phyloP scores from a whole-genome alignment of 2,113 vertebrate genomes.

The Serranochromis macrocephalus region DNA sequence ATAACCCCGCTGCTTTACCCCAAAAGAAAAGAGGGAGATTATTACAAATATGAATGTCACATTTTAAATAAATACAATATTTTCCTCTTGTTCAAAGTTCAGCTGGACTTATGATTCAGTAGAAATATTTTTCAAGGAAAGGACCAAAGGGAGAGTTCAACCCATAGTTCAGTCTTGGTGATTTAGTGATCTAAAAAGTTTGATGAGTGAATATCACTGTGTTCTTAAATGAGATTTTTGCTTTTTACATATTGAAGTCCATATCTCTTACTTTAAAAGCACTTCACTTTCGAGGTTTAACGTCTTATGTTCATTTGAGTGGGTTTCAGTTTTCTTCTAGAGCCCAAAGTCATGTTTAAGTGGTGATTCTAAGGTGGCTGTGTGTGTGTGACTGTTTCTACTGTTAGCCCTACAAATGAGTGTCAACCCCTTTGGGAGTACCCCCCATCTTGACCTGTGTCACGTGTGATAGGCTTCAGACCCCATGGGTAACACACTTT shows the following conservation, averaged over 20 bases:
- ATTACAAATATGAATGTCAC: neutral
- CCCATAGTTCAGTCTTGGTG: neutral
- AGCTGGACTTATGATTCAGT: neutral
- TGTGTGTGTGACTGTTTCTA: neutral
- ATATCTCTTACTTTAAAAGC: neutral
- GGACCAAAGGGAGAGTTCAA: neutral
- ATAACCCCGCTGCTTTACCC: neutral
- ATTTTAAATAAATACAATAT: neutral
- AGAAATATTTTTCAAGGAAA: neutral
- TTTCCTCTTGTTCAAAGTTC: neutral
- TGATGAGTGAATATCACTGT: neutral
- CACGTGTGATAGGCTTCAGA: neutral
- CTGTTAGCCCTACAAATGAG: neutral
- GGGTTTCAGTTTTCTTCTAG: neutral
- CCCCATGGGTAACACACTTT: neutral
- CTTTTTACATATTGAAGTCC: neutral
- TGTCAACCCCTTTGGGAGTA: neutral
- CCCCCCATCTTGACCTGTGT: neutral
- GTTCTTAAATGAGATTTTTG: neutral
- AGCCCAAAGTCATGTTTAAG: neutral
- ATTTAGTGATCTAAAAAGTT: neutral
- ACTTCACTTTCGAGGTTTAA: neutral
- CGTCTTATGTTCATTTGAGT: neutral
- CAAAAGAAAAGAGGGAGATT: neutral
- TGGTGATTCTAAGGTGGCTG: neutral